A percentile compares a stretch with the other conserved stretches of the same genome.
phyloP scores from a whole-genome alignment of 2,113 vertebrate species.

The Cinclus mexicanus region DNA sequence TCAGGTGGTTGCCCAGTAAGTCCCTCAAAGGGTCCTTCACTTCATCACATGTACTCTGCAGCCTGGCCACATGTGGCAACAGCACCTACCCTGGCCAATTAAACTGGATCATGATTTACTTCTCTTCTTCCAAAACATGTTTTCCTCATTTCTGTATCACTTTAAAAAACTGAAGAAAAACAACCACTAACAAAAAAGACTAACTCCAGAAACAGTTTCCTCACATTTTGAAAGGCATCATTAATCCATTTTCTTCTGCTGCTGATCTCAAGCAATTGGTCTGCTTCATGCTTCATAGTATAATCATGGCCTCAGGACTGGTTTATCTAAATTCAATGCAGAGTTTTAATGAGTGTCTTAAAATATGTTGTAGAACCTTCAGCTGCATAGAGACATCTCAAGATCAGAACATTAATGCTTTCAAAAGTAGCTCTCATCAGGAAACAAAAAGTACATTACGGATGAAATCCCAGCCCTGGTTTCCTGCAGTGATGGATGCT shows the following conservation, averaged over 20 bases:
- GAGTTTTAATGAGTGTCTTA: not conserved
- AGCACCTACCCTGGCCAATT: not conserved
- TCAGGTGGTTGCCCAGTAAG: not conserved
- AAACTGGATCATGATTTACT: not conserved
- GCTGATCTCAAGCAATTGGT: not conserved
- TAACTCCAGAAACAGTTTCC: not conserved
- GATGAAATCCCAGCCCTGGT: not conserved
- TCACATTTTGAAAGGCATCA: not conserved
- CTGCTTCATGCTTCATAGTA: not conserved
- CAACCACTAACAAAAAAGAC: not conserved
- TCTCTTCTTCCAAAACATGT: not conserved
- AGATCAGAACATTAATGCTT: not conserved
- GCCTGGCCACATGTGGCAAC: not conserved
- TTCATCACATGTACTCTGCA: not conserved
- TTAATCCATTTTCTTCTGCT: slow-evolving; percentile 26
- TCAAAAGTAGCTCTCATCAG: not conserved
- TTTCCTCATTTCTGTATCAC: not conserved
- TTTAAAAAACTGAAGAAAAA: not conserved
- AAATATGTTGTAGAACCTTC: not conserved
- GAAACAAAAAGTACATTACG: not conserved
- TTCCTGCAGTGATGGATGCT: not conserved
- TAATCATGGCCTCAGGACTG: slow-evolving; percentile 33
- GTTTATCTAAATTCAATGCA: not conserved
- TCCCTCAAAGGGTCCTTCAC: not conserved
- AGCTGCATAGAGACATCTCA: not conserved